These are phyloP conservation scores for Oscheius sp. DNA, from an alignment of 1,140 invertebrate species.

Conservation along the genomic window DNA sequence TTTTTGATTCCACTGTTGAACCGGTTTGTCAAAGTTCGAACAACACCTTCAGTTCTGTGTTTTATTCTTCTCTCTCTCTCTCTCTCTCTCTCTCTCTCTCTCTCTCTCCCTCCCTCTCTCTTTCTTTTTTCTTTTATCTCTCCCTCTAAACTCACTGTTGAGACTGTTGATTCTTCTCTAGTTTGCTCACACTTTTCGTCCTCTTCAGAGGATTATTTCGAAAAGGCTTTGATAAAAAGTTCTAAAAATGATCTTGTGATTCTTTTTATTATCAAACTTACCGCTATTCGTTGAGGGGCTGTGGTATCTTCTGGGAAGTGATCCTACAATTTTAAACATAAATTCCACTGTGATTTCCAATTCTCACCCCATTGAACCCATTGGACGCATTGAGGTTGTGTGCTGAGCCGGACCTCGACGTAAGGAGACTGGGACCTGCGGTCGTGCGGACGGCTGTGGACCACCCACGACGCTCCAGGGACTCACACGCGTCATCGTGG, in stretches of 20 bases:
- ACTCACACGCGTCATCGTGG: neutral
- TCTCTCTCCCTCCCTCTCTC: neutral
- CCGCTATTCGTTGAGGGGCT: conserved; percentile 43
- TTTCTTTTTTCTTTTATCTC: neutral
- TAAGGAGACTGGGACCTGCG: neutral
- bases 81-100: conserved; percentile 6
- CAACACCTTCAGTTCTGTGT: too few relatives aligned
- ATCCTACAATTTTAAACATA: too few relatives aligned
- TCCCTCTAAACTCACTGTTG: conserved; percentile 32
- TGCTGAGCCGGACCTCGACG: conserved; percentile 2
- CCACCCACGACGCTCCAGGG: neutral
- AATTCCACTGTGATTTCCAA: neutral
- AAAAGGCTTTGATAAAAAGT: conserved; percentile 54
- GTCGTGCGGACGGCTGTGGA: neutral
- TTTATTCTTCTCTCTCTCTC: conserved; percentile 22
- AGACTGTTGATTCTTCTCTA: conserved; percentile 46
- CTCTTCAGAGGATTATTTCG: conserved; percentile 56
- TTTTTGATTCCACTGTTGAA: too few relatives aligned
- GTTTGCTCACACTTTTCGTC: conserved; percentile 59
- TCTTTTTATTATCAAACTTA: conserved; percentile 29
- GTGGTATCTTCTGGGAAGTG: conserved; percentile 47
- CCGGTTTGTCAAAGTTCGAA: too few relatives aligned
- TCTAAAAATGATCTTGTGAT: conserved; percentile 48
- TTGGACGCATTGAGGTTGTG: conserved; percentile 7
- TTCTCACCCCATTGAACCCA: neutral